A percentile compares a stretch with the other conserved stretches of the same genome.
Conservation (phyloP, 2,797 vertebrate genomes). For the Gorsachius magnificus region DNA sequence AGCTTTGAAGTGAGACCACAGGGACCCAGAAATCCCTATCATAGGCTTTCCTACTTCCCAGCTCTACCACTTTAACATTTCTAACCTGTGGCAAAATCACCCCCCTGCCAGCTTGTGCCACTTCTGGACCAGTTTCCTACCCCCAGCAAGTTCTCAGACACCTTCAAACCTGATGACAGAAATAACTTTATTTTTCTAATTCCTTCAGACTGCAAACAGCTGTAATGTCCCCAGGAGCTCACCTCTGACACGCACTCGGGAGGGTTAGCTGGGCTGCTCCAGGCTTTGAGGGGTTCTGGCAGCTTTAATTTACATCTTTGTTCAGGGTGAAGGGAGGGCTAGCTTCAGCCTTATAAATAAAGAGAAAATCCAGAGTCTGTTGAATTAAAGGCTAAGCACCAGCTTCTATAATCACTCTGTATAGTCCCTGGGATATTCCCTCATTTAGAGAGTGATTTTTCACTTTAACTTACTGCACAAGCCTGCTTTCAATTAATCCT, state of each 20-base stretch:
- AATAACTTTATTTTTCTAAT: neutral
- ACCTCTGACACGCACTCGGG: accelerated
- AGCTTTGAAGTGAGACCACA: neutral
- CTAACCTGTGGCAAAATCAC: neutral
- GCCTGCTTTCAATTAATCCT: conserved; percentile 57
- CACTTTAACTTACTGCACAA: conserved; percentile 34
- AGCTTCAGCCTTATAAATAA: conserved; percentile 29
- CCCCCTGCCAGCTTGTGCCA: accelerated
- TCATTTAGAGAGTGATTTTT: conserved; percentile 62
- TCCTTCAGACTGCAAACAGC: neutral
- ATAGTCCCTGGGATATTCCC: conserved; percentile 49
- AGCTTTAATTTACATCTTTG: conserved; percentile 44
- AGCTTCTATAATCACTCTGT: conserved; percentile 54
- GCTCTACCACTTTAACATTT: neutral
- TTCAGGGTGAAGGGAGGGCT: neutral
- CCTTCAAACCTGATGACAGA: neutral
- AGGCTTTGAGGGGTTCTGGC: neutral
- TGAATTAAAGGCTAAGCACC: conserved; percentile 66
- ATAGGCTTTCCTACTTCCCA: neutral
- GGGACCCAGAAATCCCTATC: neutral
- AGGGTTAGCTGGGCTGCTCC: neutral
- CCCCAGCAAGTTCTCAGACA: neutral
- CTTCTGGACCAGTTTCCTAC: neutral
- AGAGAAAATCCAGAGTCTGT: neutral
- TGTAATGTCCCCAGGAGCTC: neutral